Evolutionary conservation across 2,113 vertebrate genomes (phyloP), one percentile per base, ranked within the genome.

Genomic region (Syrmaticus mikado): DNA sequence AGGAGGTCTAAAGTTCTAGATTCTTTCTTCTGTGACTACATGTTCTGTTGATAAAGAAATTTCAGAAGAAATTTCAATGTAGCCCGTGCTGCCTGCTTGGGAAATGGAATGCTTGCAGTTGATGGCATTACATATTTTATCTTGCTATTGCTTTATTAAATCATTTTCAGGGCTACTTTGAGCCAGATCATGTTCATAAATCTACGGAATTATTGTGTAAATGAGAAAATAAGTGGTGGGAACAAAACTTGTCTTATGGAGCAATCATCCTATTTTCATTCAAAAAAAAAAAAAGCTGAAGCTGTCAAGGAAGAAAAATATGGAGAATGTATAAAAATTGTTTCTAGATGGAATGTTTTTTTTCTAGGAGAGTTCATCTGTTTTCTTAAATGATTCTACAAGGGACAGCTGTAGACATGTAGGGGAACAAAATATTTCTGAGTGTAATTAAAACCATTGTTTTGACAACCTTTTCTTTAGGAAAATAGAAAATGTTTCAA

Each of bases 371-470:
- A 79, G 80, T 52, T 84, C 22, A 66, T 75, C 46, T 92, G 38
- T 10, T 89, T 86, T 84, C 89, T 88, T 14, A 36, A 94, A 55
- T n/a, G 17, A 89, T 52, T 57, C 46, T 93, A 53, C 58, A 85
- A 88, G 73, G 25, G 64, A 48, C 81, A 93, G 73, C 74, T 96
- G 87, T 81, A 95, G 52, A 68, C 25, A 77, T 41, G 91, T 89
- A 89, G 10, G 41, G 41, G 93, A 92, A 85, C 17, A 94, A 92
- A 87, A 40, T 22, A 75, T 57, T 65, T 90, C 71, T 96, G 93
- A 93, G 92, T 93, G 55, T 67, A 93, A 89, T 86, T 95, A 94
- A 96, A 94, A 70, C 17, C 1, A 20, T 55, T 66, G 43, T 92
- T 96, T 90, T 95, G 80, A 82, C 45, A 86, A 72, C 19, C 10